Percentiles rank a stretch among this genome's conserved stretches.
Conservation (phyloP, 2,113 vertebrate genomes). For the Prochilodus magdalenae region DNA sequence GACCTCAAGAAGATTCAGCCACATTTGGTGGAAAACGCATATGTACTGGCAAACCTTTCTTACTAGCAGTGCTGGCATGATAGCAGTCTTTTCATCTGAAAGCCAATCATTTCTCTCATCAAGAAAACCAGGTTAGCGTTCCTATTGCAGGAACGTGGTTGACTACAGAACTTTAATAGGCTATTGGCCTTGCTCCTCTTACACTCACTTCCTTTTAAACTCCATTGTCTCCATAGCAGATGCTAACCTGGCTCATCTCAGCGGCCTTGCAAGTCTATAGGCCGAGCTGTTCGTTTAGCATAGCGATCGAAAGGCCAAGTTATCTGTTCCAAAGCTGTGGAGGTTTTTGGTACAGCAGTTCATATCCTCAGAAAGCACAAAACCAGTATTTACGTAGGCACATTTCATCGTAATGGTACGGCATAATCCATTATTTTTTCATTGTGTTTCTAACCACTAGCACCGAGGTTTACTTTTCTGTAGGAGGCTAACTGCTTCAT, state of each 20-base stretch:
- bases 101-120: too few species aligned
- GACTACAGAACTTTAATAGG: too few species aligned
- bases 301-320: background rate
- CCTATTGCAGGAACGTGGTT: too few species aligned
- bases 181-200: background rate
- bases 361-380: conserved; percentile 2
- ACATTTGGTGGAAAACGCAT: too few species aligned
- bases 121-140: too few species aligned
- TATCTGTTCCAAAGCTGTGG: background rate
- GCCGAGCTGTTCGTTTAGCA: background rate
- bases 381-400: conserved; percentile 37
- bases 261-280: background rate
- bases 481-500: conserved; percentile 44
- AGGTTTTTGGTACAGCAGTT: background rate
- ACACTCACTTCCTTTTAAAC: background rate
- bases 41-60: too few species aligned
- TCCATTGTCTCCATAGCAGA: background rate
- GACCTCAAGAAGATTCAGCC: too few species aligned
- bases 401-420: conserved; percentile 17
- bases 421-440: conserved; percentile 26
- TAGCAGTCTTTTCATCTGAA: too few species aligned
- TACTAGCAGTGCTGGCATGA: too few species aligned
- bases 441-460: conserved; percentile 38
- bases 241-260: background rate
- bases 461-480: conserved; percentile 37